Evolutionary conservation across 2,113 vertebrate species (phyloP).

Genomic region (Narcine bancroftii): DNA sequence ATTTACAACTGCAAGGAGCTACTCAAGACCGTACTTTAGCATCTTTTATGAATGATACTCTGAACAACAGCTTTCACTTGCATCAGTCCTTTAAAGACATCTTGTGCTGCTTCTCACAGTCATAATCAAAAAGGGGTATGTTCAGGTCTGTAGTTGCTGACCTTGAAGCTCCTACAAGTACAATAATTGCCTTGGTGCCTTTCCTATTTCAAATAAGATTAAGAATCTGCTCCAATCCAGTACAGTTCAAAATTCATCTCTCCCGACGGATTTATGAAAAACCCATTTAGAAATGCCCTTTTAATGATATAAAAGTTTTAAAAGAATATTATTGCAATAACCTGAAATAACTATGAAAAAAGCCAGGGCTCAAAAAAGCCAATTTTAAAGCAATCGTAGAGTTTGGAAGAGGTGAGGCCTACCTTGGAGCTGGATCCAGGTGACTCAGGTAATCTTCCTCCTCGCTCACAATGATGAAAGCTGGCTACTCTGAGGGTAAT

Average conservation of each 20-base stretch:
- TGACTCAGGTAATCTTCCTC: too few species aligned
- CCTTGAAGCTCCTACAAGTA: neutral
- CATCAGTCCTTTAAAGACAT: neutral
- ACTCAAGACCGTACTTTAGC: neutral
- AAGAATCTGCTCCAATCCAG: neutral
- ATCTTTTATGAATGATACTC: neutral
- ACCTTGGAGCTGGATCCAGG: too few species aligned
- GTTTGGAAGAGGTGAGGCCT: too few species aligned
- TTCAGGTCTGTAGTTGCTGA: neutral
- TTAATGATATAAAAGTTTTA: too few species aligned
- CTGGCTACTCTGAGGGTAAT: too few species aligned
- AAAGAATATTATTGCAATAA: too few species aligned
- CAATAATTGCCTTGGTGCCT: neutral
- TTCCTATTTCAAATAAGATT: neutral
- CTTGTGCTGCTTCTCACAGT: neutral
- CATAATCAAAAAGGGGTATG: neutral
- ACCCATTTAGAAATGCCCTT: too few species aligned
- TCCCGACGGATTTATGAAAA: too few species aligned
- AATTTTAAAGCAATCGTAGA: too few species aligned
- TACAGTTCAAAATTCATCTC: neutral
- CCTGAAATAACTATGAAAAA: too few species aligned
- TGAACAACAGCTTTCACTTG: neutral
- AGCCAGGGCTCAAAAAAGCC: too few species aligned
- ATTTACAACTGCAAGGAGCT: neutral
- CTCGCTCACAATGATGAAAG: too few species aligned